These are phyloP conservation scores for Haemorhous mexicanus DNA, from an alignment of 2,113 vertebrate genomes.

Conservation along the genomic window DNA sequence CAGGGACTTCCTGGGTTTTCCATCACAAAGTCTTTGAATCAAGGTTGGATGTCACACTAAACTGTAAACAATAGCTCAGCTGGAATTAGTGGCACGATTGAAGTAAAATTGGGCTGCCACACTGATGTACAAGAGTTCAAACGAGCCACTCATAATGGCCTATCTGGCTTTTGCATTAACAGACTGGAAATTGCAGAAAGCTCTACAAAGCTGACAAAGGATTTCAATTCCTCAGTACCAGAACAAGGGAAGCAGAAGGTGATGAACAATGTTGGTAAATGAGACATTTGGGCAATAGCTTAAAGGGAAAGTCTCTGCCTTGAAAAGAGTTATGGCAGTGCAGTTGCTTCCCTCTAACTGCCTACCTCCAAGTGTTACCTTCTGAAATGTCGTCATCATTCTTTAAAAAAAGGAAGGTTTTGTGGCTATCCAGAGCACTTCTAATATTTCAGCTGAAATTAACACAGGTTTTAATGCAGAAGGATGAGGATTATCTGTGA, in stretches of 20 bases:
- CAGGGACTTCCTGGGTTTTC: neutral
- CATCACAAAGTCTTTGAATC: neutral
- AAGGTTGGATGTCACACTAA: neutral
- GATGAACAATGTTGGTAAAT: neutral
- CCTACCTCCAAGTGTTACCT: neutral
- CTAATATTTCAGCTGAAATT: slow-evolving; percentile 10
- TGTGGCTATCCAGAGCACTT: neutral
- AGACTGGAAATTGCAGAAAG: neutral
- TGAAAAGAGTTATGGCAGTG: neutral
- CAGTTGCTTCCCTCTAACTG: neutral
- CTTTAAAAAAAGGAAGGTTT: neutral
- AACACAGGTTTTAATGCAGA: neutral
- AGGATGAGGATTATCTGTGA: neutral
- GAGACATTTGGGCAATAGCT: neutral
- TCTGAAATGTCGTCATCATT: neutral
- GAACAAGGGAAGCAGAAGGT: neutral
- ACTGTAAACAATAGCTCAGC: neutral
- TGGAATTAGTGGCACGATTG: neutral
- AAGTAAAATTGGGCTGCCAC: neutral
- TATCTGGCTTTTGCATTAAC: neutral
- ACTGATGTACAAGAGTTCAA: neutral
- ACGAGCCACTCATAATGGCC: neutral
- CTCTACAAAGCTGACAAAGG: neutral
- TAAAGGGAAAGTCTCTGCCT: neutral
- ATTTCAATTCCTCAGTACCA: neutral